phyloP scores from a whole-genome alignment of 2,797 vertebrate species.

The Labeo calbasu region DNA sequence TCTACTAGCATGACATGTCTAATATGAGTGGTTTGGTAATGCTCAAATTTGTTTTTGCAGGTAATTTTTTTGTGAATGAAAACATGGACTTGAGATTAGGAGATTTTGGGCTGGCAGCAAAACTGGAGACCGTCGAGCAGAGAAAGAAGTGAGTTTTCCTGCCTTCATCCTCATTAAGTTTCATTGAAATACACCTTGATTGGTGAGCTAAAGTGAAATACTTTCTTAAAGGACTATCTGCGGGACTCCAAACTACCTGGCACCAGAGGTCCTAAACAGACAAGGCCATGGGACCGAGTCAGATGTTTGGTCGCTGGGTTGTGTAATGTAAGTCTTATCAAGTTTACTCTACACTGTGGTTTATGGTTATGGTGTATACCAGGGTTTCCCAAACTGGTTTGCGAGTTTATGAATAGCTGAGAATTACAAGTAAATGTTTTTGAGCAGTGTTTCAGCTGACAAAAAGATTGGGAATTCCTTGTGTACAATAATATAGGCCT shows the following conservation, averaged over 20 bases:
- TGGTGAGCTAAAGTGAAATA: not conserved
- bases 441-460: not conserved
- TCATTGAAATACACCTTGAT: not conserved
- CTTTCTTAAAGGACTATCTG: constrained; percentile 88
- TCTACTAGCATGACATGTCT: not conserved
- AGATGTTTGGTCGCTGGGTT: constrained; percentile 96
- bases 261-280: constrained; percentile 96
- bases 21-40: not conserved
- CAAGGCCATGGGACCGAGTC: constrained; percentile 96
- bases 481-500: not conserved
- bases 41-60: constrained; percentile 73
- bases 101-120: constrained; percentile 94
- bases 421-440: not conserved
- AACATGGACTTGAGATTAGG: constrained; percentile 97
- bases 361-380: not conserved
- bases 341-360: not conserved
- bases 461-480: not conserved
- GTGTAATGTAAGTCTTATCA: constrained; percentile 88
- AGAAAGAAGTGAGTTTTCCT: constrained; percentile 88
- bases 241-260: constrained; percentile 97
- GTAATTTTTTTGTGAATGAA: constrained; percentile 99
- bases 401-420: not conserved
- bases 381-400: not conserved
- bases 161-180: not conserved
- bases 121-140: constrained; percentile 87